Conservation (phyloP, 2,888 invertebrate genomes). For the Thymelicus acteon region DNA sequence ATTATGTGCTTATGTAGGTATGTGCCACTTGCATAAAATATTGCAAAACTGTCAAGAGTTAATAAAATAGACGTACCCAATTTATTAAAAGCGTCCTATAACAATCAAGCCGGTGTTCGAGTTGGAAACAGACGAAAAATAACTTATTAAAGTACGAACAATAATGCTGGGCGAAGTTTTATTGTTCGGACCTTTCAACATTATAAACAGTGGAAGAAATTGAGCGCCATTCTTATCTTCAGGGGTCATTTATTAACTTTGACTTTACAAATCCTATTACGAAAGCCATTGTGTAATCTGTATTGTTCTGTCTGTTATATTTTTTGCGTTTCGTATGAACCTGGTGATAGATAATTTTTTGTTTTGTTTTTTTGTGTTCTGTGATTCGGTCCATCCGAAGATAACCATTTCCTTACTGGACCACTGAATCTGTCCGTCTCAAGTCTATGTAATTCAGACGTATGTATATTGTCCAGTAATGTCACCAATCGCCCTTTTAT, state of each 20-base stretch:
- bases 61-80: neutral
- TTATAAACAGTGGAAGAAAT: slow-evolving; percentile 32
- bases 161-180: slow-evolving; percentile 23
- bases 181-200: slow-evolving; percentile 30
- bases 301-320: slow-evolving; percentile 15
- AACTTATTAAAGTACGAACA: slow-evolving; percentile 15
- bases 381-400: neutral
- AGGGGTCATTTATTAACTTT: slow-evolving; percentile 35
- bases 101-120: neutral
- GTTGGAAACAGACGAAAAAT: neutral
- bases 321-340: too few species aligned
- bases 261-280: slow-evolving; percentile 39
- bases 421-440: too few species aligned
- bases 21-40: too few species aligned
- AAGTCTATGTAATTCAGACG: too few species aligned
- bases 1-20: too few species aligned
- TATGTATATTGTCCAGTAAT: too few species aligned
- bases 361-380: neutral
- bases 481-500: too few species aligned
- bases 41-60: too few species aligned
- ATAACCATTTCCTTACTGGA: too few species aligned
- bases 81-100: neutral
- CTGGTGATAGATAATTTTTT: neutral
- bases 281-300: slow-evolving; percentile 42
- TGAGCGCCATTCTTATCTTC: slow-evolving; percentile 19